phyloP scores from a whole-genome alignment of 2,797 vertebrate genomes.

The Rhinoraja longicauda region DNA sequence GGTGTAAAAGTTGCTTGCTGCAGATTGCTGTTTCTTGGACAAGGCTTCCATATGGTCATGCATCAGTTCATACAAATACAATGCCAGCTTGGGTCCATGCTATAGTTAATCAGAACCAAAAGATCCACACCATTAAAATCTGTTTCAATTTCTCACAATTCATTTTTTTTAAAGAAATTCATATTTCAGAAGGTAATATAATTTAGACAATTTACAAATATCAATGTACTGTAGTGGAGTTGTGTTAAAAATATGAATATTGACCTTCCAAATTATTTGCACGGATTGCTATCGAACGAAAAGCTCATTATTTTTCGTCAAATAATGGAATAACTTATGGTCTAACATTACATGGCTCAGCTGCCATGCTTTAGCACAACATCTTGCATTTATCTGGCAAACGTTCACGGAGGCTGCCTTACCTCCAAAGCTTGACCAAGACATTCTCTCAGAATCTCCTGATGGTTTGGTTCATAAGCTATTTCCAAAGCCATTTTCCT shows the following conservation, averaged over 20 bases:
- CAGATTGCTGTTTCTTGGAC: constrained; percentile 69
- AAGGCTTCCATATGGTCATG: constrained; percentile 75
- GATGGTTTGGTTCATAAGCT: constrained; percentile 69
- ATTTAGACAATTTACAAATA: neutral
- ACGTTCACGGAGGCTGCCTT: constrained; percentile 43
- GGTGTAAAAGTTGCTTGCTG: constrained; percentile 72
- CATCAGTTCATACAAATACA: constrained; percentile 85
- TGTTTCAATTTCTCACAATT: neutral
- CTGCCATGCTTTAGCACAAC: neutral
- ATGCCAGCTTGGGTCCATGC: constrained; percentile 87
- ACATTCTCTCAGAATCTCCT: constrained; percentile 86
- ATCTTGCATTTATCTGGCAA: neutral
- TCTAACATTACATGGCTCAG: neutral
- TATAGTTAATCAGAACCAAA: constrained; percentile 45
- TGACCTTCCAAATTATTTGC: too few species aligned
- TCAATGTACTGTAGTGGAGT: neutral
- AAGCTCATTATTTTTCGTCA: neutral
- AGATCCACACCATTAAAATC: neutral
- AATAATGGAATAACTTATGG: neutral
- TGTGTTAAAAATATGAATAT: neutral
- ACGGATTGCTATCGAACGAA: neutral
- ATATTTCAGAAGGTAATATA: neutral
- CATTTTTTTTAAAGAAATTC: neutral
- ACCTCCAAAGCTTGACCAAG: constrained; percentile 84
- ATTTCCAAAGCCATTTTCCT: constrained; percentile 80